Conservation (phyloP, 2,113 vertebrate species). For the Murina feae region DNA sequence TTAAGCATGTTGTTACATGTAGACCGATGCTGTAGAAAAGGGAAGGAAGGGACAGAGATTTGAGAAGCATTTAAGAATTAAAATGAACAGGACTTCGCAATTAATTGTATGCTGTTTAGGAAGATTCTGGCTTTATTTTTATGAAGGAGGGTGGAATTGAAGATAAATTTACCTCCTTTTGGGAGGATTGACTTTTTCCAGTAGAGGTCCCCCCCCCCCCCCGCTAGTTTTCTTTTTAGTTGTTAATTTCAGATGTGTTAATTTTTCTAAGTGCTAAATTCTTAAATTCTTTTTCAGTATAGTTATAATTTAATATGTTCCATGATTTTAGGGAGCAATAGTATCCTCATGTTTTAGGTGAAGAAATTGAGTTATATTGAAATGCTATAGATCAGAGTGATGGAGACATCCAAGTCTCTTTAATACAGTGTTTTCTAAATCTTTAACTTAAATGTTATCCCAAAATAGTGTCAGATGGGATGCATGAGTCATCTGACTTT, state of each 20-base stretch:
- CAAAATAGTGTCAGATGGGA: conserved; percentile 19
- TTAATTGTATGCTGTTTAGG: not conserved
- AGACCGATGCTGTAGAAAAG: not conserved
- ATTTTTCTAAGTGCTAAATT: conserved; percentile 1
- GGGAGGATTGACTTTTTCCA: not conserved
- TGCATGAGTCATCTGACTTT: not conserved
- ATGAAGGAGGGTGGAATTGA: conserved; percentile 15
- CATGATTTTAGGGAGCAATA: not conserved
- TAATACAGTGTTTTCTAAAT: not conserved
- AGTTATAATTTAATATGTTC: conserved; percentile 10
- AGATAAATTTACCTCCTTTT: conserved; percentile 23
- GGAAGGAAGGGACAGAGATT: not conserved
- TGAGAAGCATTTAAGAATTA: not conserved
- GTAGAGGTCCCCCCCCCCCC: not conserved
- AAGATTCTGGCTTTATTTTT: conserved; percentile 4
- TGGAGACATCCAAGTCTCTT: not conserved
- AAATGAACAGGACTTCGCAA: not conserved
- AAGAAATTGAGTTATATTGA: not conserved
- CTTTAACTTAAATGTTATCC: not conserved
- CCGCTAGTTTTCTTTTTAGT: not conserved
- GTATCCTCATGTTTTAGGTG: not conserved
- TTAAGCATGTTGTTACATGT: not conserved
- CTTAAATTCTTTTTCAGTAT: not conserved
- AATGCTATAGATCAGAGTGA: not conserved
- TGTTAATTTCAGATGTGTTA: conserved; percentile 15